Base-by-base conservation (phyloP, 2,797 vertebrate species). In the Rachycentron canadum region DNA sequence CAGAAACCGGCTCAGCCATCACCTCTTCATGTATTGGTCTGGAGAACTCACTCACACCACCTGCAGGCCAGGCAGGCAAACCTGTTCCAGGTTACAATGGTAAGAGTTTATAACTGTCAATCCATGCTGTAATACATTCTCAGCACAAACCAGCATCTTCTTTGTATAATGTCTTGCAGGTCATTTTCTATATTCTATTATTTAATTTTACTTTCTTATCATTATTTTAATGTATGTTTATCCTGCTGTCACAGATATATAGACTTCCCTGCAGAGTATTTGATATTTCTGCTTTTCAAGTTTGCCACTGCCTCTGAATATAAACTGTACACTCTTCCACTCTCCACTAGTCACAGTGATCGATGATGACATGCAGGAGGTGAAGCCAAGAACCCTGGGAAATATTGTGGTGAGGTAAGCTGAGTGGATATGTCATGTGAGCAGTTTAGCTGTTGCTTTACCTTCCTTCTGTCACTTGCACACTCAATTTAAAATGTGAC, bases 341-440 rank as follows among this genome's bases (percentile, higher is more conserved):
- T 91, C 62, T 75, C 78, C 91, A 85, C n/a, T 59, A 98, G 97
- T 98, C 87, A 94, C 93, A 65, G 95, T 98, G 94, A 94, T 98
- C 77, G 94, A 94, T 69, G 91, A 97, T 88, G 92, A 96, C 88
- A 96, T 96, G 94, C 92, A 95, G 89, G 93, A 94, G 85, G 90
- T 96, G 89, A 95, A 95, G 89, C 92, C 93, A 12, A 96, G 93
- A 75, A 95, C 91, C 78, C 92, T 98, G 89, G 98, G 98, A 94
- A 99, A 98, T 89, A 98, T 99, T 77, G 97, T 98, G 80, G 96
- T 98, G 78, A 98, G 97, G 98, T 99, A 96, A 96, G 96, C 75
- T 58, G 68, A 34, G 59, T 79, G 68, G 63, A 49, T 62, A 4
- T 25, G 56, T n/a, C 7, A 2, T 7, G 45, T 25, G 59, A 75